These are phyloP conservation scores for Catamblyrhynchus diadema DNA, from an alignment of 2,797 vertebrate genomes.

Conservation along the genomic window DNA sequence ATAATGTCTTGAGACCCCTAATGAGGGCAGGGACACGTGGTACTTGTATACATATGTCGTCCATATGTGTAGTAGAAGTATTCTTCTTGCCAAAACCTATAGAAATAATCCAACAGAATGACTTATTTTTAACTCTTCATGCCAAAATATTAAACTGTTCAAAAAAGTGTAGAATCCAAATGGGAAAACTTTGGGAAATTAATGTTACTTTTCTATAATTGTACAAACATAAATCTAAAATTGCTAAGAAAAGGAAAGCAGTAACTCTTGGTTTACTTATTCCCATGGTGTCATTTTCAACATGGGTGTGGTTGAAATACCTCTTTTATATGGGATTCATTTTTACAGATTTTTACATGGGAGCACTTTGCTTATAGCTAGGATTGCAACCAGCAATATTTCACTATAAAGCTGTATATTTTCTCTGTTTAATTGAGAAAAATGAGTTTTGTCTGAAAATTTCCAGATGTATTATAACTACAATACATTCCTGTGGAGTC, in stretches of 20 bases:
- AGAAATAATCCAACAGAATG: not conserved
- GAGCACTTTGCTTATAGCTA: not conserved
- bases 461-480: not conserved
- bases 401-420: not conserved
- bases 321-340: not conserved
- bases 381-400: not conserved
- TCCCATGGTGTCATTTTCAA: not conserved
- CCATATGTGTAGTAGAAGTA: not conserved
- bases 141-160: not conserved
- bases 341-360: not conserved
- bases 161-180: not conserved
- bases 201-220: not conserved
- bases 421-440: not conserved
- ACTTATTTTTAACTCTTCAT: not conserved
- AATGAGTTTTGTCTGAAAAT: not conserved
- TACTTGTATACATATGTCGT: not conserved
- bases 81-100: not conserved
- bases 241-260: not conserved
- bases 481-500: not conserved
- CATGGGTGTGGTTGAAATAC: not conserved
- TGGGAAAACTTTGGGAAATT: conserved; percentile 1
- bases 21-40: not conserved
- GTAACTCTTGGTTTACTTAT: conserved; percentile 6
- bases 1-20: not conserved
- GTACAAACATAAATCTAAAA: not conserved